Base-by-base conservation (phyloP, 2,797 vertebrate genomes). In the Sebastes cheni region DNA sequence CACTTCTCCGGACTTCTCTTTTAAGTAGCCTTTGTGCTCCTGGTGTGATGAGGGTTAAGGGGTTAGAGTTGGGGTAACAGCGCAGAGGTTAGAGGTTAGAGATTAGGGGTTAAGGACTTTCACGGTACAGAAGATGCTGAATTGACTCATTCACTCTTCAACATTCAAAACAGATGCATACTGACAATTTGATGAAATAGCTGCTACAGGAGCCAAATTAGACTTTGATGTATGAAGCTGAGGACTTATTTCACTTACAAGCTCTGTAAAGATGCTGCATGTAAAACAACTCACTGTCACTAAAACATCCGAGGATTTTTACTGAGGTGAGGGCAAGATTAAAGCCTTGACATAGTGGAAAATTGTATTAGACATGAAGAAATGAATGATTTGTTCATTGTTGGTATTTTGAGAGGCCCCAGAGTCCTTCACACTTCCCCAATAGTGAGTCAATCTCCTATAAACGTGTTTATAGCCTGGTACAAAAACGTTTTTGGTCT, bases 71-170 rank as follows among this genome's bases (percentile, higher is more conserved):
- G 50, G 80, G 81, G 81, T 83, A 78, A 71, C 62, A 78, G 74
- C 56, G 75, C 69, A 80, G 59, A 42, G 84, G 85, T 86, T 67
- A 92, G 85, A 82, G 86, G 84, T 91, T 7, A 81, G 56, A 79
- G 86, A 88, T 89, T 90, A 79, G 58, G 79, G 73, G 70, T 90
- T 87, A 80, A 83, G 70, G 76, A 75, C 77, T 90, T 92, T 88
- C 42, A 82, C 61, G 67, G 60, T 66, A 73, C 62, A 80, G 29
- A 81, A 77, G 64, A 74, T 39, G 60, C 34, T 75, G 65, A 80
- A 80, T 82, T 81, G 68, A 81, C 32, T 80, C 67, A 18, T 80
- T 86, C 58, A 46, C 67, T 67, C 50, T 78, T 67, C 20, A 80
- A 72, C 66, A 70, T 65, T 88, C 56, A 80, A 80, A 80, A 79